Conservation (phyloP, 2,888 invertebrate species). For the Hemicrepidius hirtus region DNA sequence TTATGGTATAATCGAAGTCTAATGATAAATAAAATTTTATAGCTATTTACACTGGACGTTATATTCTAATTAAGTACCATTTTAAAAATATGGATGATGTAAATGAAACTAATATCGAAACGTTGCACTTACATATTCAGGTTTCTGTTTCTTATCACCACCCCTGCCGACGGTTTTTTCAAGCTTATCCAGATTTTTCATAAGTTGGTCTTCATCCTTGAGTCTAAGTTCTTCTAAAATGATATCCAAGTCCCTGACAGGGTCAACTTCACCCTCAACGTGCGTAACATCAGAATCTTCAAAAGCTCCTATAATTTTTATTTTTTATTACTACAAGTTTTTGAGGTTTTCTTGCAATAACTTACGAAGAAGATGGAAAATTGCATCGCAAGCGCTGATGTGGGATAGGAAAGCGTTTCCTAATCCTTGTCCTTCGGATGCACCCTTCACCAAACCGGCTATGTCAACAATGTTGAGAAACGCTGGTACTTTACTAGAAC, state of each 20-base stretch:
- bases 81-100: too few species aligned
- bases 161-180: conserved; percentile 90
- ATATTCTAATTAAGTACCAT: too few species aligned
- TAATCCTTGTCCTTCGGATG: conserved; percentile 97
- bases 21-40: too few species aligned
- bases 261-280: conserved; percentile 98
- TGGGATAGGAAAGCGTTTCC: conserved; percentile 99
- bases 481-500: conserved; percentile 96
- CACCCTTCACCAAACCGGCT: conserved; percentile 98
- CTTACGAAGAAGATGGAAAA: conserved; percentile 97
- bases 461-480: conserved; percentile 98
- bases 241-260: conserved; percentile 96
- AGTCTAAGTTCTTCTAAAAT: conserved; percentile 96
- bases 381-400: conserved; percentile 98
- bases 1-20: not conserved
- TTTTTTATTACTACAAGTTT: not conserved
- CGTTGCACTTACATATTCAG: conserved; percentile 96
- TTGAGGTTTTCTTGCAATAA: conserved; percentile 60
- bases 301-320: conserved; percentile 87
- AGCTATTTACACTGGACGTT: too few species aligned
- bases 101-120: conserved; percentile 57
- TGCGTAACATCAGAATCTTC: conserved; percentile 99
- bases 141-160: conserved; percentile 94
- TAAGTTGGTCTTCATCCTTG: conserved; percentile 94
- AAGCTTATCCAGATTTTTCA: conserved; percentile 87